A percentile compares a stretch with the other conserved stretches of the same genome.
Evolutionary conservation across 2,113 vertebrate species (phyloP).

Genomic region (Chrysochloris asiatica): DNA sequence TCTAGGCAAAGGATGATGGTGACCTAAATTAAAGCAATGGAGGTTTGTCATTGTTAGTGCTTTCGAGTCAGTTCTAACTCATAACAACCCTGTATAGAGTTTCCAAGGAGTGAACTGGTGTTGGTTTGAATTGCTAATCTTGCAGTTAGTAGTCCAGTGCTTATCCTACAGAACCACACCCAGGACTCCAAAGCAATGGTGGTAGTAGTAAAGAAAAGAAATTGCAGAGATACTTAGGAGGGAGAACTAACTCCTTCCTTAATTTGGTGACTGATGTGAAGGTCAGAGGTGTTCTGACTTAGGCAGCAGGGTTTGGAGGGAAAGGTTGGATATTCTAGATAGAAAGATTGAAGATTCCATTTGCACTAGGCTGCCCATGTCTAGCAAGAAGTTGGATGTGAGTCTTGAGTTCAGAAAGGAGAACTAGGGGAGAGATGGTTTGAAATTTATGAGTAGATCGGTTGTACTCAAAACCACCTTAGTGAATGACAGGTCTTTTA

Average conservation of each 20-base stretch:
- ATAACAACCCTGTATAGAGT: no score
- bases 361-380: neutral
- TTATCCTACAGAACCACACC: no score
- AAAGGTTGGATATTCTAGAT: conserved; percentile 35
- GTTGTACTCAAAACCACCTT: neutral
- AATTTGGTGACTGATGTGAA: neutral
- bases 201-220: neutral
- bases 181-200: fast-evolving
- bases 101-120: no score
- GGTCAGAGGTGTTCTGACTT: conserved; percentile 20
- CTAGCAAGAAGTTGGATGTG: neutral
- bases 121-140: no score
- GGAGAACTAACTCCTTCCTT: neutral
- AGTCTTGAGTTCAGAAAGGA: conserved; percentile 12
- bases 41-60: no score
- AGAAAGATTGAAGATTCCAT: neutral
- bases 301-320: neutral
- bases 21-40: neutral
- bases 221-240: neutral
- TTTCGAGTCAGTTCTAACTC: no score
- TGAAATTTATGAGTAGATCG: neutral
- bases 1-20: neutral
- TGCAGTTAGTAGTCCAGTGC: no score
- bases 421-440: neutral
- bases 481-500: conserved; percentile 36